Evolutionary conservation across 2,888 invertebrate species (phyloP).

Genomic region (Hipparchia semele): DNA sequence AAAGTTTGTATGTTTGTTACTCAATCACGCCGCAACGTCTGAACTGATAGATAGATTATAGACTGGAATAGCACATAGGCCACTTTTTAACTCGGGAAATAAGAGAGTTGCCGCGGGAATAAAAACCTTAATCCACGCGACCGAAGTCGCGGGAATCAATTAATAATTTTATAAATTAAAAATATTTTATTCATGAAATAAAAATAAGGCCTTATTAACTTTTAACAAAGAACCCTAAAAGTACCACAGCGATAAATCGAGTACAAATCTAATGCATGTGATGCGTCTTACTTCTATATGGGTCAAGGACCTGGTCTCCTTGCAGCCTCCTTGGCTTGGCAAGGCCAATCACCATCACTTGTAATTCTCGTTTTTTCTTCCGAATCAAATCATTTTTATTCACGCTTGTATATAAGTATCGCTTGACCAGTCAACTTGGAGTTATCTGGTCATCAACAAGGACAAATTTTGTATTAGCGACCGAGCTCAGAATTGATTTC

Average conservation of each 20-base stretch:
- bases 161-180: too few relatives aligned
- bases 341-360: constrained; percentile 76
- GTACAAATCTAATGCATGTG: constrained; percentile 48
- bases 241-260: constrained; percentile 46
- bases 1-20: too few relatives aligned
- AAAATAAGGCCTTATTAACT: not conserved
- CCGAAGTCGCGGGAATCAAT: too few relatives aligned
- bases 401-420: constrained; percentile 54
- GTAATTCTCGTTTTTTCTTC: constrained; percentile 66
- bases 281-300: constrained; percentile 58
- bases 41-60: too few relatives aligned
- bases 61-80: too few relatives aligned
- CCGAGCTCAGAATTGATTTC: constrained; percentile 25
- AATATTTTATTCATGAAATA: too few relatives aligned
- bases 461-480: constrained; percentile 61
- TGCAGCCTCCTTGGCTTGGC: constrained; percentile 75
- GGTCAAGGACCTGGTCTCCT: constrained; percentile 79
- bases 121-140: too few relatives aligned
- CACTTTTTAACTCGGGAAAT: too few relatives aligned
- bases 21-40: too few relatives aligned
- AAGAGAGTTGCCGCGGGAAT: too few relatives aligned
- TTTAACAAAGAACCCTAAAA: not conserved
- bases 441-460: constrained; percentile 74
- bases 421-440: constrained; percentile 64
- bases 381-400: constrained; percentile 81